These are phyloP conservation scores for Drosophila funebris DNA, from an alignment of 1,140 invertebrate species.

Conservation along the genomic window DNA sequence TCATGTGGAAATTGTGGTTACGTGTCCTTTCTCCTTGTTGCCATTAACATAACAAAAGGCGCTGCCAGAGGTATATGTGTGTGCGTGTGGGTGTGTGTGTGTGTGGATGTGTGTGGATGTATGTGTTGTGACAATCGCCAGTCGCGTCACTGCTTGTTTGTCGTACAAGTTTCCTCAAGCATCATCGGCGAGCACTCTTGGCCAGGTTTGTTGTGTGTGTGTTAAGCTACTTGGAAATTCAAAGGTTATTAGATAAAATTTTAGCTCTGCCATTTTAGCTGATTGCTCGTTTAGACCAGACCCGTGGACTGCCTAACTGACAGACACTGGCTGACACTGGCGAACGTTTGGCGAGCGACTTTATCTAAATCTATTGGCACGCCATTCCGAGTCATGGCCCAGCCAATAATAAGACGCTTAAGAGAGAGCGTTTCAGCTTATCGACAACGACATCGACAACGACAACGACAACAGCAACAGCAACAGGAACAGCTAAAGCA, in stretches of 20 bases:
- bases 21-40: conserved; percentile 54
- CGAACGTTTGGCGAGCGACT: conserved; percentile 42
- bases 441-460: conserved; percentile 54
- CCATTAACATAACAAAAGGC: conserved; percentile 82
- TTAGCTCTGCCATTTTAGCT: conserved; percentile 77
- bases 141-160: conserved; percentile 47
- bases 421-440: conserved; percentile 59
- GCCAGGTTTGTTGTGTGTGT: conserved; percentile 17
- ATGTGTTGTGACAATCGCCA: conserved; percentile 24
- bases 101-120: background rate
- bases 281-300: conserved; percentile 68
- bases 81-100: background rate
- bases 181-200: conserved; percentile 48
- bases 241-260: conserved; percentile 83
- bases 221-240: conserved; percentile 73
- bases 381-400: conserved; percentile 27
- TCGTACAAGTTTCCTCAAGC: conserved; percentile 52
- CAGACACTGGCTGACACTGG: background rate
- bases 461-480: background rate
- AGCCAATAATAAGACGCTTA: conserved; percentile 71
- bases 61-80: background rate
- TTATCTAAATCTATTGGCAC: conserved; percentile 82
- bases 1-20: conserved; percentile 74
- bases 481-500: background rate
- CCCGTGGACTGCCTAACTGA: conserved; percentile 8